Base-by-base conservation (phyloP, 2,113 vertebrate genomes). In the Rhynchomys soricoides region DNA sequence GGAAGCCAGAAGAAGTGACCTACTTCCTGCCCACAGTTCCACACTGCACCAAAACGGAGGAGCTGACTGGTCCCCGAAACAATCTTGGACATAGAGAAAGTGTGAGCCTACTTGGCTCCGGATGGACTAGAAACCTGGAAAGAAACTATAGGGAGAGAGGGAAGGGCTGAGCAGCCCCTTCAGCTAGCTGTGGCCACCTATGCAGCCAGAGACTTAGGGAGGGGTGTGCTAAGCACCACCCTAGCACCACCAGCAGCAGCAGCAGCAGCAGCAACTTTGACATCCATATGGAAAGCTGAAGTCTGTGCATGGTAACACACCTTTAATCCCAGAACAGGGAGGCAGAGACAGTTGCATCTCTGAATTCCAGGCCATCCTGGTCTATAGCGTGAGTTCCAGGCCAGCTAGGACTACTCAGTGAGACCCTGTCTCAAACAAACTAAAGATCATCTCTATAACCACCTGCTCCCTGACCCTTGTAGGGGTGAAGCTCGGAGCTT, bases 161-260 rank as follows among this genome's bases (percentile, higher is more conserved):
- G 37, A 40, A 9, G 3, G n/a, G 13, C 15, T 71, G 15, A 37
- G 16, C n/a, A 24, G 17, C 24, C 45, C 55, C 57, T 62, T 48
- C 0, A 2, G 57, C 81, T 43, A 57, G 29, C 81, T 43, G 29
- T 2, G 0, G 50, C 50, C 50, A 68, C 73, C 40, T 6, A 11
- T n/a, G 78, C 21, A 78, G 85, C 79, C 12, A 31, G 2, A 29
- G 10, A 2, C n/a, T 48, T 22, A 34, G 24, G 10, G 0, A n/a
- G 40, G 57, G 37, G 1, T 7, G 29, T 16, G 22, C 22, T 24
- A 52, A 64, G 12, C 7, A 13, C 12, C 0, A 9, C 3, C 13
- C 31, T 6, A 8, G 52, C 37, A 81, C 13, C 82, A 40, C n/a
- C n/a, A 40, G 64, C 48, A 62, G 9, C 24, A 8, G 75, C 34